Percentiles rank a stretch among this genome's conserved stretches.
phyloP scores from a whole-genome alignment of 1,140 invertebrate species.

The Limonius californicus region DNA sequence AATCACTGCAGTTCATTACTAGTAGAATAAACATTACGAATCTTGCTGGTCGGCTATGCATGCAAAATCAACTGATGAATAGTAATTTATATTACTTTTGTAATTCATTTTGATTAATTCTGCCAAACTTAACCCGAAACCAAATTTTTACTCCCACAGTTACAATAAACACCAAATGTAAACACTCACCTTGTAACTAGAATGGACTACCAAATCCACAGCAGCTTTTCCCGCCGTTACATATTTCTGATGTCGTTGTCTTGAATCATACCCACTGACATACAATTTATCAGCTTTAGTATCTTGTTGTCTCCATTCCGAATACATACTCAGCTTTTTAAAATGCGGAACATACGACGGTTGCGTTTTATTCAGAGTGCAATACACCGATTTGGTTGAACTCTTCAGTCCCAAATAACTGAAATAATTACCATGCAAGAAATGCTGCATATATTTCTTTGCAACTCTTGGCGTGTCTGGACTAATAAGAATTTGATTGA shows the following conservation, averaged over 20 bases:
- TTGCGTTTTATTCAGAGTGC: slow-evolving; percentile 87
- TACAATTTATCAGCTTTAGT: slow-evolving; percentile 44
- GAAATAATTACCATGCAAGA: slow-evolving; percentile 87
- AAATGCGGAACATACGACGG: slow-evolving; percentile 92
- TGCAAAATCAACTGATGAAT: no score
- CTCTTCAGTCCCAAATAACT: slow-evolving; percentile 88
- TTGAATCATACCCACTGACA: slow-evolving; percentile 61
- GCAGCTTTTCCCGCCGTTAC: slow-evolving; percentile 59
- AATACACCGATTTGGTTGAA: slow-evolving; percentile 87
- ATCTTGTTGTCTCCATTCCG: slow-evolving; percentile 72
- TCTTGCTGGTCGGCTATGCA: no score
- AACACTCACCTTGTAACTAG: slow-evolving; percentile 48
- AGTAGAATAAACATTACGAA: no score
- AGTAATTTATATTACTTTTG: no score
- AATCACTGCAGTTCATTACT: no score
- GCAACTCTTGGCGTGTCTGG: slow-evolving; percentile 86
- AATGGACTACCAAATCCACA: slow-evolving; percentile 68
- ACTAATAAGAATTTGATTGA: slow-evolving; percentile 74
- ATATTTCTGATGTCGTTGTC: slow-evolving; percentile 60
- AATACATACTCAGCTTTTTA: slow-evolving; percentile 94
- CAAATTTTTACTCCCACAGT: no score
- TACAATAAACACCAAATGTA: background rate
- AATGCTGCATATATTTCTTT: slow-evolving; percentile 83
- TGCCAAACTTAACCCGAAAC: no score
- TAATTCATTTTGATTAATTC: no score